Base-by-base conservation (phyloP, 2,797 vertebrate genomes). In the Pangasius krempfi region DNA sequence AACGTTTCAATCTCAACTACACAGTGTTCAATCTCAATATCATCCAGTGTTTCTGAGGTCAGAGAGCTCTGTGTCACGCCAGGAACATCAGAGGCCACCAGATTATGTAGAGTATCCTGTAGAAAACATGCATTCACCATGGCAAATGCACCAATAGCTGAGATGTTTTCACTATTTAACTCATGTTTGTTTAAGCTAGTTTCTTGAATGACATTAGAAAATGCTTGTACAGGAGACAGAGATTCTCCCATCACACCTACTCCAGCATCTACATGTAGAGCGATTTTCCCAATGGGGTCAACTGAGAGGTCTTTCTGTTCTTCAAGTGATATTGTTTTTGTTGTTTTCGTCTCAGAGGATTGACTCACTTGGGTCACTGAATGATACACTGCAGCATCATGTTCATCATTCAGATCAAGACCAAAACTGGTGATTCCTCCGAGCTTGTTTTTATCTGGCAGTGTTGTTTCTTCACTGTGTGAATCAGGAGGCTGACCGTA, bases 21-120 rank as follows among this genome's bases (percentile, higher is more conserved):
- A 92, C 95, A 95, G 70, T 91, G 94, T 27, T 95, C 96, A 0
- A 96, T 95, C 80, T 95, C 96, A 16, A 96, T 93, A 27, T 96
- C 94, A 50, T 95, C 93, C 70, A 95, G 89, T 86, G 94, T 93
- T 80, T 94, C 93, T 4, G 94, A 64, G 12, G 91, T 91, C 27
- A 93, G 30, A 66, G 83, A 85, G 75, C 47, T 73, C 68, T 94
- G 62, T 0, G n/a, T 22, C n/a, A 33, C 5, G 1, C 44, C 92
- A 0, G 88, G 70, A 22, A 85, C 30, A n/a, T 75, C 54, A 83
- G 70, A 76, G 52, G 85, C 72, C 86, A 88, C 92, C 85, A 89
- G 89, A 89, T 20, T 84, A 30, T 90, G 90, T 50, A 91, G 66
- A 58, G 84, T 80, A 50, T 89, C 90, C 86, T 89, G 88, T 80